Evolutionary conservation across 2,113 vertebrate genomes (phyloP).

Genomic region (Poicephalus meyeri): DNA sequence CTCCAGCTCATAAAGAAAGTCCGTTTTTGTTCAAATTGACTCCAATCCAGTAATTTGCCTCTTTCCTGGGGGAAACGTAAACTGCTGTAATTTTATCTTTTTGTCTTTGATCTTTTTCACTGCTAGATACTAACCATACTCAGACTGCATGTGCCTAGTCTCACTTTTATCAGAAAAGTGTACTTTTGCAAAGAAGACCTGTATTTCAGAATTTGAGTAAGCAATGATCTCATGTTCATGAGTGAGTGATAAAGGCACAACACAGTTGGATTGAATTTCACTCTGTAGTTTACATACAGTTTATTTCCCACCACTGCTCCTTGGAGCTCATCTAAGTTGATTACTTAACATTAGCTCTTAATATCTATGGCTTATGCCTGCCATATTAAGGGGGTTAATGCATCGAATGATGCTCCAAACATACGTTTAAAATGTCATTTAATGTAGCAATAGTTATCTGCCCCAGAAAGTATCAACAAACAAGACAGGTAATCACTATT

Average conservation of each 20-base stretch:
- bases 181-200: neutral
- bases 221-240: neutral
- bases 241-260: neutral
- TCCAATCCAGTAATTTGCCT: neutral
- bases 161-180: neutral
- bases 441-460: slow-evolving; percentile 42
- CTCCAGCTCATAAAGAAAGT: neutral
- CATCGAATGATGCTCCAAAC: neutral
- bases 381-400: neutral
- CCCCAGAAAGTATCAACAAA: slow-evolving; percentile 56
- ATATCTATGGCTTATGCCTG: neutral
- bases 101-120: neutral
- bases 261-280: neutral
- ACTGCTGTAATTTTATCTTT: neutral
- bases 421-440: slow-evolving; percentile 63
- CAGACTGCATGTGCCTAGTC: neutral
- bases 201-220: neutral
- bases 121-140: neutral
- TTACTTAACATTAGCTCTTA: neutral
- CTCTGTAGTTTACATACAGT: neutral
- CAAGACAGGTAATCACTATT: slow-evolving; percentile 70
- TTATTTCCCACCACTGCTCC: neutral
- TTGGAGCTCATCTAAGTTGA: neutral
- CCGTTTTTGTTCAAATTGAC: neutral
- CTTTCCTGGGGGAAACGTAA: neutral